Conservation (phyloP, 2,113 vertebrate genomes). For the Dromaius novaehollandiae region DNA sequence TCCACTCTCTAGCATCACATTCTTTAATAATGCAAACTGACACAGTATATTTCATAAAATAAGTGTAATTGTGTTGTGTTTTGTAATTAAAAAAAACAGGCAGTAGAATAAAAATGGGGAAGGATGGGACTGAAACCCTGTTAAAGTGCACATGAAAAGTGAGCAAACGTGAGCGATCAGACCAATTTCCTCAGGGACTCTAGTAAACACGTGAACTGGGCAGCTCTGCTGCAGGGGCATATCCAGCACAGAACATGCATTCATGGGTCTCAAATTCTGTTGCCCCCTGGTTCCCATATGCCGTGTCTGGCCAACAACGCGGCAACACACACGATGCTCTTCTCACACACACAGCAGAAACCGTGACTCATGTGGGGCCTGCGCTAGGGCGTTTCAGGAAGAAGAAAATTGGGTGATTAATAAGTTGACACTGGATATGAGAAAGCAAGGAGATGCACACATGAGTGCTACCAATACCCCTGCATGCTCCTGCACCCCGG, state of each 20-base stretch:
- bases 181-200: neutral
- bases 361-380: neutral
- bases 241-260: neutral
- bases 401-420: neutral
- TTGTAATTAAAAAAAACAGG: neutral
- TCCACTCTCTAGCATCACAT: neutral
- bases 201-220: neutral
- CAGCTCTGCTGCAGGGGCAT: neutral
- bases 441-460: neutral
- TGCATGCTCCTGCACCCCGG: neutral
- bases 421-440: neutral
- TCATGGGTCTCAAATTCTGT: neutral
- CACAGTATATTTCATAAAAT: neutral
- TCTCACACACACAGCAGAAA: neutral
- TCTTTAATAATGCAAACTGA: neutral
- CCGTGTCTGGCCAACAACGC: neutral
- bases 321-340: neutral
- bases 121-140: neutral
- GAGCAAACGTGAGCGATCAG: neutral
- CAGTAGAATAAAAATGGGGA: neutral
- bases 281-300: neutral
- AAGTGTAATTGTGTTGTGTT: neutral
- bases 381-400: neutral
- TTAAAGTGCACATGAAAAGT: neutral
- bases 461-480: neutral